Evolutionary conservation across 2,113 vertebrate species (phyloP).

Genomic region (Semnornis frantzii): DNA sequence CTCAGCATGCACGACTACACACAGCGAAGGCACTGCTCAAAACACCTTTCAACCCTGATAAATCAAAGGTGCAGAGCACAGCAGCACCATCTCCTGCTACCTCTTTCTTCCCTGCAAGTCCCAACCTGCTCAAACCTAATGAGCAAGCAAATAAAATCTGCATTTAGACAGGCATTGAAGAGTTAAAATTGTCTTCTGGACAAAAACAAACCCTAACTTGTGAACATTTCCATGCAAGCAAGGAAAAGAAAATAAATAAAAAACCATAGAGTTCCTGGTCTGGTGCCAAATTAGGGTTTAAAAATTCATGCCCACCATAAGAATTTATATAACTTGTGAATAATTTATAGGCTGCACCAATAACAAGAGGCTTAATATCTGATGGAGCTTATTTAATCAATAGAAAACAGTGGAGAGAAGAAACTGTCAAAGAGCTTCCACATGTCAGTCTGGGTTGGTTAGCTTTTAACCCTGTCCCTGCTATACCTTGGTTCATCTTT

Average conservation of each 20-base stretch:
- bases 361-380: conserved; percentile 71
- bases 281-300: conserved; percentile 66
- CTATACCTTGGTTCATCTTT: rapidly evolving
- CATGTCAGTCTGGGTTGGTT: background rate
- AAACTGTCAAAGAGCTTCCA: background rate
- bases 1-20: background rate
- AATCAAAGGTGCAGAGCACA: background rate
- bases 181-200: conserved; percentile 17
- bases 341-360: conserved; percentile 68
- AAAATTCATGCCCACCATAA: conserved; percentile 69
- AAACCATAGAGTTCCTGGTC: conserved; percentile 5
- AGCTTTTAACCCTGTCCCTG: conserved; percentile 5
- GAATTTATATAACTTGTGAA: conserved; percentile 72
- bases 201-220: background rate
- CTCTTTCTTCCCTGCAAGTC: background rate
- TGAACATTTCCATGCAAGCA: background rate
- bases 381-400: conserved; percentile 71
- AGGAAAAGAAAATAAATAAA: background rate
- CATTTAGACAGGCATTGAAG: background rate
- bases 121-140: background rate
- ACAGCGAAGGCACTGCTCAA: background rate
- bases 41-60: background rate
- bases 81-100: background rate
- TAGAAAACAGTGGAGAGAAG: conserved; percentile 45
- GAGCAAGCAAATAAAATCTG: background rate